Conservation (phyloP, 2,797 vertebrate species). For the Delichon dasypus region DNA sequence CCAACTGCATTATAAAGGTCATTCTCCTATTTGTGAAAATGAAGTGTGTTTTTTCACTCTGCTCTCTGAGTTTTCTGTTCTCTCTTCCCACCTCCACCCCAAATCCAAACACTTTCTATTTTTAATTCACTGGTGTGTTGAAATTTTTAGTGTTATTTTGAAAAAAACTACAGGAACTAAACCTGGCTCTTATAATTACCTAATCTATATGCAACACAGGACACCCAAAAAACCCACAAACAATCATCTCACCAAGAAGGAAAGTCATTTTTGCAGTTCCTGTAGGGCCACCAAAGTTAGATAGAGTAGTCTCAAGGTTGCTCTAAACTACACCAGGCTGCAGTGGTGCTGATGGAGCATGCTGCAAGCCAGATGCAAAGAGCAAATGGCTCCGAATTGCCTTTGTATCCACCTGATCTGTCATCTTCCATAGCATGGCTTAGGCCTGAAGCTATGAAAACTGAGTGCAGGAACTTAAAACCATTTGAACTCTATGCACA, state of each 20-base stretch:
- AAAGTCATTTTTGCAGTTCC: not conserved
- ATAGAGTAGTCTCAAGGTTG: not conserved
- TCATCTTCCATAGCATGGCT: not conserved
- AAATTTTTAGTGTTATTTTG: not conserved
- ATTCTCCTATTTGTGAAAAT: slow-evolving; percentile 46
- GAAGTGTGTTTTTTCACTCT: not conserved
- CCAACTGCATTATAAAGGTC: slow-evolving; percentile 58
- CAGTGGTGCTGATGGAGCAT: not conserved
- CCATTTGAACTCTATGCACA: not conserved
- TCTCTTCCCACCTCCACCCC: not conserved
- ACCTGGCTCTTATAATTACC: not conserved
- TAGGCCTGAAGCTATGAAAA: not conserved
- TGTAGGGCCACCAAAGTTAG: not conserved
- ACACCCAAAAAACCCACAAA: not conserved
- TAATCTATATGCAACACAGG: not conserved
- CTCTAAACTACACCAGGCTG: not conserved
- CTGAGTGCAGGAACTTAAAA: not conserved
- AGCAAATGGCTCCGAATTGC: not conserved
- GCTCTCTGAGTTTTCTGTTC: slow-evolving; percentile 8
- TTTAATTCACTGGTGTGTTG: not conserved
- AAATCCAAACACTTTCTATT: slow-evolving; percentile 2
- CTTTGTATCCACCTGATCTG: not conserved
- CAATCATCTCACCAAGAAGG: not conserved
- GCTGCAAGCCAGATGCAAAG: not conserved
- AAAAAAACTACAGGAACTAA: not conserved